A percentile compares a stretch with the other conserved stretches of the same genome.
Conservation (phyloP, 2,797 vertebrate genomes). For the Pseudomugil gertrudae region DNA sequence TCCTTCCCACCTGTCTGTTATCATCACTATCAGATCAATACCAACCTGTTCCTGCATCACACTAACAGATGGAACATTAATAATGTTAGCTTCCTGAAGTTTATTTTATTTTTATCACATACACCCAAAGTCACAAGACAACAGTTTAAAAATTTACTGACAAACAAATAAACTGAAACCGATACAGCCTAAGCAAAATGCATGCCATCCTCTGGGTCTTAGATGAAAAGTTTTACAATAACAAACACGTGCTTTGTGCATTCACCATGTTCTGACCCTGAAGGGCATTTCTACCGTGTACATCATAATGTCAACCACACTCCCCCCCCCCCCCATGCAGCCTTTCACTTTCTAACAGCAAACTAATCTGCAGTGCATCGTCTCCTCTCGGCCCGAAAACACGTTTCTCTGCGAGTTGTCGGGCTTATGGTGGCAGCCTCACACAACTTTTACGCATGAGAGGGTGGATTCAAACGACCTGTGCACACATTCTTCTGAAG, state of each 20-base stretch:
- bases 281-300: no score
- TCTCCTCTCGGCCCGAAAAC: slow-evolving; percentile 1
- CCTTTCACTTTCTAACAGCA: slow-evolving; percentile 28
- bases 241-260: background rate
- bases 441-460: slow-evolving; percentile 14
- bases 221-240: background rate
- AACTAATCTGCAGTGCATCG: slow-evolving; percentile 16
- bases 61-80: background rate
- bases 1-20: background rate
- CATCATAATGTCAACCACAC: slow-evolving; percentile 58
- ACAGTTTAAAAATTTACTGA: no score
- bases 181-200: background rate
- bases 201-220: background rate
- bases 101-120: background rate
- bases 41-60: background rate
- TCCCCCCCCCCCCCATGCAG: slow-evolving; percentile 10
- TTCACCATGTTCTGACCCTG: background rate
- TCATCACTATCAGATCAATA: background rate
- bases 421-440: background rate
- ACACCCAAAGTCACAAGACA: no score
- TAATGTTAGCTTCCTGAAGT: background rate
- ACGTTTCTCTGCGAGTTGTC: background rate
- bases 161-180: background rate
- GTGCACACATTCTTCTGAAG: background rate
- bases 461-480: background rate